A percentile compares a stretch with the other conserved stretches of the same genome.
Evolutionary conservation across 2,113 vertebrate genomes (phyloP).

Genomic region (Chiloscyllium plagiosum): DNA sequence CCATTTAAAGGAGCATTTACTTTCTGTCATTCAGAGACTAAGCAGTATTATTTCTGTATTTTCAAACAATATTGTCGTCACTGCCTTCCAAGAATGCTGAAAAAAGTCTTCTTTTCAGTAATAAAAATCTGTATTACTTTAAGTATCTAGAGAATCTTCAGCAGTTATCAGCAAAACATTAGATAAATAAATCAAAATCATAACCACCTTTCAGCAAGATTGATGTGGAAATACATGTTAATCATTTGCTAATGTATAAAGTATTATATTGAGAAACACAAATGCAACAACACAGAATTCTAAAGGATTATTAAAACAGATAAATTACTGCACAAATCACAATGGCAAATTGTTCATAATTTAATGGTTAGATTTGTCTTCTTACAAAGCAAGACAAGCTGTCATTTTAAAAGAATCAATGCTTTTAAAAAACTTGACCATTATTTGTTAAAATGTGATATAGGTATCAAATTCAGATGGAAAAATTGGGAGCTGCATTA

Average conservation of each 20-base stretch:
- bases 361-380: background rate
- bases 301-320: background rate
- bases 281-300: background rate
- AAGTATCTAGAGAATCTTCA: background rate
- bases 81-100: background rate
- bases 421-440: background rate
- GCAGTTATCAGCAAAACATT: background rate
- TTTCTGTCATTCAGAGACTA: background rate
- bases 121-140: no score
- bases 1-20: background rate
- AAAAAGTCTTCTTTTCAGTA: background rate
- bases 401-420: background rate
- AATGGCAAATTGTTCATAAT: background rate
- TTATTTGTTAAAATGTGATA: background rate
- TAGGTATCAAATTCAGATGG: background rate
- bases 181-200: background rate
- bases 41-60: background rate
- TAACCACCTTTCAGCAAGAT: background rate
- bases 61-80: background rate
- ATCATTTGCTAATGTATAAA: background rate
- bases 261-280: background rate
- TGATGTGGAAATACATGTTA: background rate
- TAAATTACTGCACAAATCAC: background rate
- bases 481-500: background rate
- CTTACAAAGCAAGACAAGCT: background rate